These are phyloP conservation scores for Amblyopsis rosae DNA, from an alignment of 2,113 vertebrate species.

Conservation along the genomic window DNA sequence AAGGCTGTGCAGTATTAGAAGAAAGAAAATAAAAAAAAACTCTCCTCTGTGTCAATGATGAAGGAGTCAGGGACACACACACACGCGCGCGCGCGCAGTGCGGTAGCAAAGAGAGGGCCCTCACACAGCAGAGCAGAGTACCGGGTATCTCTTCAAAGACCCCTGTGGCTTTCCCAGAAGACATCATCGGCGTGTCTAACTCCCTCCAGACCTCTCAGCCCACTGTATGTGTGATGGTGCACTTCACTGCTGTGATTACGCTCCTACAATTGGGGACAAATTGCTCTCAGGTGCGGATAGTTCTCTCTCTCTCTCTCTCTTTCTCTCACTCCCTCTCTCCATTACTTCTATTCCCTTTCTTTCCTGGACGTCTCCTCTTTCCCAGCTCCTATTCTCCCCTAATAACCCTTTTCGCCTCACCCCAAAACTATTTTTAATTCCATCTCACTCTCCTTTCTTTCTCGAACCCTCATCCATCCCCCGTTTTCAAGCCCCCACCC, in stretches of 20 bases:
- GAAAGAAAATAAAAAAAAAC: conserved; percentile 36
- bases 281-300: conserved; percentile 76
- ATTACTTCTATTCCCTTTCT: conserved; percentile 42
- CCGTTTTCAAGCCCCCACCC: neutral
- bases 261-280: conserved; percentile 73
- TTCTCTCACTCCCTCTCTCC: conserved; percentile 2
- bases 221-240: conserved; percentile 50
- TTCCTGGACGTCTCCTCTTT: neutral
- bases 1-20: conserved; percentile 53
- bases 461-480: neutral
- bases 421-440: conserved; percentile 52
- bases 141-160: conserved; percentile 72
- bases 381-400: neutral
- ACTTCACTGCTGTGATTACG: conserved; percentile 69
- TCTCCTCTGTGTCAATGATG: conserved; percentile 39
- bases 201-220: conserved; percentile 59
- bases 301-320: conserved; percentile 7
- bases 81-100: conserved; percentile 3
- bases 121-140: conserved; percentile 46
- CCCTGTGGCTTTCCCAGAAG: conserved; percentile 72
- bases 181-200: conserved; percentile 74
- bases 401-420: conserved; percentile 13
- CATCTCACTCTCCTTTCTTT: conserved; percentile 37
- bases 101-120: conserved; percentile 43
- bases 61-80: conserved; percentile 24